These are phyloP conservation scores for Sebastes diaconus DNA, from an alignment of 2,797 vertebrate genomes.

Conservation along the genomic window DNA sequence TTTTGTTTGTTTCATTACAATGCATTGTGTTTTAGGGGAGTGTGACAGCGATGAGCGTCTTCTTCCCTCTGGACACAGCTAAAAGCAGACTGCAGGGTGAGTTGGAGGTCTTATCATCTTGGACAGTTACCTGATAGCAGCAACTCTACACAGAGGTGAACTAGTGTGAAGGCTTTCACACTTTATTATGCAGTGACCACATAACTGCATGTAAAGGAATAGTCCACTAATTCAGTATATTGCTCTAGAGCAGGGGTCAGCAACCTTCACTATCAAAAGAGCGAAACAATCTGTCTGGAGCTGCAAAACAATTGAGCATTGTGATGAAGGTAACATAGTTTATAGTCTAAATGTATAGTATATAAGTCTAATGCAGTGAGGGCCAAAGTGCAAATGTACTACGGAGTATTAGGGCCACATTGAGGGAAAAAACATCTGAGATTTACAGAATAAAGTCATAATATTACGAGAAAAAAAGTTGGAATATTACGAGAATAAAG, in stretches of 20 bases:
- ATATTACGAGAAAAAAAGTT: too few relatives aligned
- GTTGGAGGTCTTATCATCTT: slow-evolving; percentile 35
- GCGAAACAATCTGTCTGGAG: too few relatives aligned
- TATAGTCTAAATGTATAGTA: too few relatives aligned
- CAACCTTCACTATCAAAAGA: too few relatives aligned
- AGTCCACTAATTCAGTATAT: not conserved
- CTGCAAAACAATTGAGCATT: too few relatives aligned
- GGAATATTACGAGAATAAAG: too few relatives aligned
- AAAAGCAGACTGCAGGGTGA: slow-evolving; percentile 87
- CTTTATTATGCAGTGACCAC: not conserved
- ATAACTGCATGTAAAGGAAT: not conserved
- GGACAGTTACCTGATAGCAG: slow-evolving; percentile 19
- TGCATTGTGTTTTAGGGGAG: slow-evolving; percentile 76
- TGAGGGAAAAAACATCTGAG: too few relatives aligned
- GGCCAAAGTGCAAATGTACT: too few relatives aligned
- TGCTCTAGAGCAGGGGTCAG: not conserved
- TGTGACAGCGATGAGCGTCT: slow-evolving; percentile 84
- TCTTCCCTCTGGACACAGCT: slow-evolving; percentile 87
- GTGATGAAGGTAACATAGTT: too few relatives aligned
- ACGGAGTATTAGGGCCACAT: too few relatives aligned
- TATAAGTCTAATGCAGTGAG: too few relatives aligned
- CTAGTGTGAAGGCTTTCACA: not conserved
- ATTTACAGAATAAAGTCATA: too few relatives aligned
- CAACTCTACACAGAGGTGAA: not conserved
- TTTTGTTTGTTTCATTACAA: not conserved